Conservation (phyloP, 2,888 invertebrate species). For the Smittia sp. region DNA sequence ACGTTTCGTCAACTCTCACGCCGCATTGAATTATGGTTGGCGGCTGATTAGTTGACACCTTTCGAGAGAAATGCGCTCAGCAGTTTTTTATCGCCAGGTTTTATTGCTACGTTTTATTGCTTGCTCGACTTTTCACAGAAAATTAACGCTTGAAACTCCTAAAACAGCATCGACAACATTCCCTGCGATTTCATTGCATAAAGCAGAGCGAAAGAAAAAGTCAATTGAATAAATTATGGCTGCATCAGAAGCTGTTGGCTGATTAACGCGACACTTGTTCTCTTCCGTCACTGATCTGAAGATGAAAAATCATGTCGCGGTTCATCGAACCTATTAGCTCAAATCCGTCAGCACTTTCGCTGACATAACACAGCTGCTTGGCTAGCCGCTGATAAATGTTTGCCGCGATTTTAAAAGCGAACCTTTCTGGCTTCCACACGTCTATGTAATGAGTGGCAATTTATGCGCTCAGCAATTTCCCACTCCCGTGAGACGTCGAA, state of each 20-base stretch:
- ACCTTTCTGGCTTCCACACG: constrained; percentile 44
- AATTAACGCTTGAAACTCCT: constrained; percentile 33
- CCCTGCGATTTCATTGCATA: not conserved
- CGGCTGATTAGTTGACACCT: constrained; percentile 39
- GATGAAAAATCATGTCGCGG: not conserved
- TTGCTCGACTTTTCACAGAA: not conserved
- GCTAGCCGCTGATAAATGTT: no score
- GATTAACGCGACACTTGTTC: not conserved
- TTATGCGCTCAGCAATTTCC: not conserved
- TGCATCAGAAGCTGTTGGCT: not conserved
- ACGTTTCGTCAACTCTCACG: not conserved
- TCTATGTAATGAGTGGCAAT: not conserved
- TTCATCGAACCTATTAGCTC: no score
- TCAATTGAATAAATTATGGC: not conserved
- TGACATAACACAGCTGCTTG: constrained; percentile 18
- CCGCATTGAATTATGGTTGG: constrained; percentile 32
- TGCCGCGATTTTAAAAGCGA: constrained; percentile 44
- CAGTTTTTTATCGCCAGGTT: constrained; percentile 25
- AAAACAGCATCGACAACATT: constrained; percentile 26
- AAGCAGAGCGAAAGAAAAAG: not conserved
- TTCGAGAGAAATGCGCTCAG: constrained; percentile 17
- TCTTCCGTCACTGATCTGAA: not conserved
- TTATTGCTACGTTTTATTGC: constrained; percentile 34
- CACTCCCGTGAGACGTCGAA: not conserved
- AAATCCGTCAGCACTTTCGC: not conserved